phyloP scores from a whole-genome alignment of 2,113 vertebrate species.

The Vulpes ferrilata region DNA sequence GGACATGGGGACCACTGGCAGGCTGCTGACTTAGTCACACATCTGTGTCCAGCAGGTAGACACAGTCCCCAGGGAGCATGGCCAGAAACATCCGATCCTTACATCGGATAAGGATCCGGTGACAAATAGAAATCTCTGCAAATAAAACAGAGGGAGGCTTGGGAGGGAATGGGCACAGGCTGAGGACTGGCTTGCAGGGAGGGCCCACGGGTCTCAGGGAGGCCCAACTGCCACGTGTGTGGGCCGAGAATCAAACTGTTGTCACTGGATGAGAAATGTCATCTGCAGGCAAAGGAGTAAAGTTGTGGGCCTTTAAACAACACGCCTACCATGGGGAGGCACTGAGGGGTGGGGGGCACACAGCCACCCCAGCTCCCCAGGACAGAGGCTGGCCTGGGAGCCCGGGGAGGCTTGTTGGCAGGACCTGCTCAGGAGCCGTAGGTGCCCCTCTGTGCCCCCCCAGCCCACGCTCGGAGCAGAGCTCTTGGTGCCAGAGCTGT shows the following conservation, averaged over 20 bases:
- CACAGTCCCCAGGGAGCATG: background rate
- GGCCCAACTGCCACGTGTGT: conserved; percentile 50
- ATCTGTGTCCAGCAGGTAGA: background rate
- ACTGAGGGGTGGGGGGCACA: conserved; percentile 3
- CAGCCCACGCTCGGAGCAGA: background rate
- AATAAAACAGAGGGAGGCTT: background rate
- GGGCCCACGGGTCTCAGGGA: background rate
- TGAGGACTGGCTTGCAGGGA: background rate
- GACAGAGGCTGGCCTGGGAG: background rate
- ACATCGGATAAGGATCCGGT: background rate
- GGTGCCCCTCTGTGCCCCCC: background rate
- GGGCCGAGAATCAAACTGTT: conserved; percentile 69
- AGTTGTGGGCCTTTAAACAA: conserved; percentile 60
- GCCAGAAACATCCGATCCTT: background rate
- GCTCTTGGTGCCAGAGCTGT: background rate
- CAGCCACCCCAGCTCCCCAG: background rate
- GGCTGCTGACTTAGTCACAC: too few species aligned
- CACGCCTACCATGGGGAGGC: background rate
- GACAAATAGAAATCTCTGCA: background rate
- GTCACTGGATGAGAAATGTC: conserved; percentile 52
- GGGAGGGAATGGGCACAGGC: background rate
- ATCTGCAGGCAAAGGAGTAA: conserved; percentile 50
- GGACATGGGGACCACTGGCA: background rate
- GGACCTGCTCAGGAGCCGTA: background rate
- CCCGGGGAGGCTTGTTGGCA: background rate